phyloP scores from a whole-genome alignment of 2,113 vertebrate genomes.

The Baryphthengus martii region DNA sequence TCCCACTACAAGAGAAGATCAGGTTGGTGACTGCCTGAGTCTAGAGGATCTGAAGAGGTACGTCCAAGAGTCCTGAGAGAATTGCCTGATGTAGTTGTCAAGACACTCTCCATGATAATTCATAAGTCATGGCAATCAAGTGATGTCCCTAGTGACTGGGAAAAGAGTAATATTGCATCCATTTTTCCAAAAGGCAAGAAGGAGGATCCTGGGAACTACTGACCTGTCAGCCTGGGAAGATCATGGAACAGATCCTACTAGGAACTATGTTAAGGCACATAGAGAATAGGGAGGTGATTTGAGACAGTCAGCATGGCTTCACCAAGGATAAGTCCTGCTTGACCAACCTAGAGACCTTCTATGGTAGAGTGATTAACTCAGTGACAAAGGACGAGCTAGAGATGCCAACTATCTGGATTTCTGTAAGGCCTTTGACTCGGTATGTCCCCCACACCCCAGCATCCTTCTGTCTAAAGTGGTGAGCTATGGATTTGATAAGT shows the following conservation, averaged over 20 bases:
- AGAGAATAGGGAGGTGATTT: too few relatives aligned
- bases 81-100: not conserved
- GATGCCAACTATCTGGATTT: not conserved
- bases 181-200: not conserved
- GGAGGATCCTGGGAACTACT: not conserved
- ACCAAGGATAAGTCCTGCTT: too few relatives aligned
- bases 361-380: too few relatives aligned
- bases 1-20: not conserved
- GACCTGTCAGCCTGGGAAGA: not conserved
- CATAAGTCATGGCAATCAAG: not conserved
- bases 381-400: too few relatives aligned
- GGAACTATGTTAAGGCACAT: too few relatives aligned
- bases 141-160: not conserved
- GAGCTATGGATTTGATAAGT: not conserved
- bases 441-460: too few relatives aligned
- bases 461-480: not conserved
- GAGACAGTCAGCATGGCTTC: too few relatives aligned
- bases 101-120: not conserved
- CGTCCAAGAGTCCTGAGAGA: rapidly evolving
- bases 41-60: rapidly evolving
- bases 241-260: too few relatives aligned
- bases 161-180: not conserved
- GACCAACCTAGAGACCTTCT: too few relatives aligned
- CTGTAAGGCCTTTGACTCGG: not conserved
- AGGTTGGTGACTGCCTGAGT: not conserved